Base-by-base conservation (phyloP, 2,888 invertebrate species). In the Polyploca ridens region DNA sequence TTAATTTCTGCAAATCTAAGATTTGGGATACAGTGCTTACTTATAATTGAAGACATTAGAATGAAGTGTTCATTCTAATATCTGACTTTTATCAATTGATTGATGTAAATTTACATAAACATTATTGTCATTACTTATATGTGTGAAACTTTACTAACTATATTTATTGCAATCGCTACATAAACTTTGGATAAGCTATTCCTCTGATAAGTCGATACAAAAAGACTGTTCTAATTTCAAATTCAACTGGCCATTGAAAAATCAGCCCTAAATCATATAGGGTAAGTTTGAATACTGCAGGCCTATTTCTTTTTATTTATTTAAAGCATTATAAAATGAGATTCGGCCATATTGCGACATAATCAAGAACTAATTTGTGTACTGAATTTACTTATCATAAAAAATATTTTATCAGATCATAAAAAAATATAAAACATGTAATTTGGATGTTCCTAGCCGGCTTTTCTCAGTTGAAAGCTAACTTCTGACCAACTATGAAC, bases 331-430 rank as follows among this genome's bases (percentile, higher is more conserved):
- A 38, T n/a, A 38, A 38, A 3, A 38, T 38, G 38, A 38, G 0
- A 10, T 38, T 38, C 10, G 10, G 10, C 10, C 38, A 38, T 38
- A 38, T 46, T 14, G n/a, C n/a, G 46, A n/a, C n/a, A 46, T 46
- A 46, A 46, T n/a, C n/a, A 46, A n/a, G n/a, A 46, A n/a, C n/a
- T n/a, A 46, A 46, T n/a, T 46, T 46, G n/a, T 46, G 46, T 46
- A n/a, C 46, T 46, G 44, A 44, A 44, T 44, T 46, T n/a, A 46
- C n/a, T n/a, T n/a, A n/a, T n/a, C n/a, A n/a, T n/a, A n/a, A n/a
- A n/a, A n/a, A n/a, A n/a, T n/a, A n/a, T n/a, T n/a, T n/a, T n/a
- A n/a, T n/a, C n/a, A n/a, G n/a, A n/a, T n/a, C n/a, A n/a, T n/a
- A n/a, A n/a, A n/a, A n/a, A n/a, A n/a, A n/a, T n/a, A n/a, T n/a